Conservation (phyloP, 2,797 vertebrate genomes). For the Gadopsis bispinosus region DNA sequence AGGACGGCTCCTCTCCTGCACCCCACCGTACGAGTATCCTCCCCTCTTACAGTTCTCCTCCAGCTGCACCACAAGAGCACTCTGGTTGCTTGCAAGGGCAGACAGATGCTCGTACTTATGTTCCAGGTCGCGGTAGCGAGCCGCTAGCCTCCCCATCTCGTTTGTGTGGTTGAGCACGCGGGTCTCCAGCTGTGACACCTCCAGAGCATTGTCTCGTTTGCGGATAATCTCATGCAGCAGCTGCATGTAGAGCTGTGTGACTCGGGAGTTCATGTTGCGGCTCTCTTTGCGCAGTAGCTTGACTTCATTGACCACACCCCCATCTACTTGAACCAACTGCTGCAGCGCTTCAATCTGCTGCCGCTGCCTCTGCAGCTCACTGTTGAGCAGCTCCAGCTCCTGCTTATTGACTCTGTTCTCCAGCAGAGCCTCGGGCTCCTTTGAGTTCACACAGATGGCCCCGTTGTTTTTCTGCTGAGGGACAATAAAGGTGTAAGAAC, state of each 20-base stretch:
- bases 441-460: slow-evolving; percentile 95
- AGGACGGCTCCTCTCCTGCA: slow-evolving; percentile 65
- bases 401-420: slow-evolving; percentile 92
- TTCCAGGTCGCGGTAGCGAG: slow-evolving; percentile 92
- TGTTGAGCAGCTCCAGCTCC: slow-evolving; percentile 92
- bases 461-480: slow-evolving; percentile 93
- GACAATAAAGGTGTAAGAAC: slow-evolving; percentile 95
- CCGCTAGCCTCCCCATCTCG: slow-evolving; percentile 90
- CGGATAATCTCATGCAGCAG: slow-evolving; percentile 95
- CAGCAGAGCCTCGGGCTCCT: slow-evolving; percentile 89
- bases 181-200: slow-evolving; percentile 93
- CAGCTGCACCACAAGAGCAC: slow-evolving; percentile 85
- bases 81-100: slow-evolving; percentile 71
- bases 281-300: slow-evolving; percentile 95
- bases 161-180: slow-evolving; percentile 94
- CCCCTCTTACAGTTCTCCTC: slow-evolving; percentile 89
- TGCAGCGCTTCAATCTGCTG: slow-evolving; percentile 92
- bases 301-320: slow-evolving; percentile 94
- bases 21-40: slow-evolving; percentile 2
- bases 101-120: slow-evolving; percentile 94
- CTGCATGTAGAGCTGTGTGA: slow-evolving; percentile 97
- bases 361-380: slow-evolving; percentile 92
- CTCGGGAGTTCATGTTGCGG: slow-evolving; percentile 95
- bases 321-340: slow-evolving; percentile 93
- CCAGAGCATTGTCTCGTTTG: slow-evolving; percentile 93